Evolutionary conservation across 2,888 invertebrate species (phyloP), one percentile per base, ranked within the genome.

Genomic region (Eupithecia dodoneata): DNA sequence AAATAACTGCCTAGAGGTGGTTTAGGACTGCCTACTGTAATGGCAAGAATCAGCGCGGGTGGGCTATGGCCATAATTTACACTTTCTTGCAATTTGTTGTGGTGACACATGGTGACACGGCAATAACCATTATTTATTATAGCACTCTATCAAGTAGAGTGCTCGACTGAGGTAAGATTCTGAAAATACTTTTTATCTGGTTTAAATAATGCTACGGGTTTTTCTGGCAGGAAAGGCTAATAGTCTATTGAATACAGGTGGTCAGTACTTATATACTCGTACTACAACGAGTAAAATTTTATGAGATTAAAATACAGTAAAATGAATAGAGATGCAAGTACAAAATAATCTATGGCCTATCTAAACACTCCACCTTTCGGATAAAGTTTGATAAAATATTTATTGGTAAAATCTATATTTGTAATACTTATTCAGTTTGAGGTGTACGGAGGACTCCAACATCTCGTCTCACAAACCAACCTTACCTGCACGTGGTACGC

Each of bases 91-190:
- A 84, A 82, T 85, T 81, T 81, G 84, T 82, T 77, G 79, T 55
- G 72, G 75, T 77, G 75, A 76, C 73, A 72, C 72, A 78, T 76
- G 77, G 81, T 85, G 85, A 86, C 84, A 81, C 82, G 81, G 84
- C 84, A 83, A 86, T 87, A 87, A 85, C 85, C 84, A 79, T 85
- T 86, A 87, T 86, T 87, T 87, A 87, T 86, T 80, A 81, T 83
- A 80, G 80, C 84, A 80, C 77, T 80, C 76, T 82, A 81, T 80
- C 81, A 81, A 72, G 72, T 76, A 76, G 80, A 80, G 78, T 79
- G 77, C 63, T 63, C 10, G 63, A 63, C 63, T 63, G 30, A 30
- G 30, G 63, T 10, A 63, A 18, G 18, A 12, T 63, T 63, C 30
- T 63, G 63, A 18, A 63, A 30, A 63, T 9, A 63, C 18, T 10